Percentiles rank a stretch among this genome's conserved stretches.
phyloP scores from a whole-genome alignment of 2,113 vertebrate genomes.

The Xiphias gladius region DNA sequence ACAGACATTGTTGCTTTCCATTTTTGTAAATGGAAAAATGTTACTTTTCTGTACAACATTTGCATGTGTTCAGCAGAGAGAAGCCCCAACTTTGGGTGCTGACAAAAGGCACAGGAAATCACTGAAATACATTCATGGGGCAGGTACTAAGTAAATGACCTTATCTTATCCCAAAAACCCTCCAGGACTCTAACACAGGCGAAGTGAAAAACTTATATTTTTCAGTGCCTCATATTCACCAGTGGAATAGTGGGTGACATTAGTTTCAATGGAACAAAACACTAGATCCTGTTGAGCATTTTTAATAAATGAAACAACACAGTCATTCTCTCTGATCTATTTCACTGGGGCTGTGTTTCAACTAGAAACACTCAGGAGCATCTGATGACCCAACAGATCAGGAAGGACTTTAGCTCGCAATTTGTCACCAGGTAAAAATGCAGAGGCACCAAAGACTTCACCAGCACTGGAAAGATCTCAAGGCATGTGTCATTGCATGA shows the following conservation, averaged over 20 bases:
- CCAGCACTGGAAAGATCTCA: conserved; percentile 29
- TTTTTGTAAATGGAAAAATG: background rate
- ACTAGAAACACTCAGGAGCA: background rate
- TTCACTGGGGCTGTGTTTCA: background rate
- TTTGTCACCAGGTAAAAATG: conserved; percentile 20
- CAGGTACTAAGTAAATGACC: background rate
- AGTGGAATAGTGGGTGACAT: too few species aligned
- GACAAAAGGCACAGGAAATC: background rate
- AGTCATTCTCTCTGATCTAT: background rate
- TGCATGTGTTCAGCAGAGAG: background rate
- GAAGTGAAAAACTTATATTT: too few species aligned
- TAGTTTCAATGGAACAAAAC: too few species aligned
- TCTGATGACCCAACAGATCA: conserved; percentile 16
- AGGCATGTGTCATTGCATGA: conserved; percentile 37
- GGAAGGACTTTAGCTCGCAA: conserved; percentile 31
- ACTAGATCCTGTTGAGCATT: background rate
- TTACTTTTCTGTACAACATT: background rate
- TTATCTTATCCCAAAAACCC: too few species aligned
- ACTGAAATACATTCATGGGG: too few species aligned
- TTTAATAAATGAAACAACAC: background rate
- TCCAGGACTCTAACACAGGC: too few species aligned
- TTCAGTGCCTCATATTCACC: too few species aligned
- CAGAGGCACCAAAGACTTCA: conserved; percentile 13
- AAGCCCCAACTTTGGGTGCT: background rate
- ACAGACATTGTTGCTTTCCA: background rate